Conservation (phyloP, 2,888 invertebrate species). For the Lasioglossum zephyrum region DNA sequence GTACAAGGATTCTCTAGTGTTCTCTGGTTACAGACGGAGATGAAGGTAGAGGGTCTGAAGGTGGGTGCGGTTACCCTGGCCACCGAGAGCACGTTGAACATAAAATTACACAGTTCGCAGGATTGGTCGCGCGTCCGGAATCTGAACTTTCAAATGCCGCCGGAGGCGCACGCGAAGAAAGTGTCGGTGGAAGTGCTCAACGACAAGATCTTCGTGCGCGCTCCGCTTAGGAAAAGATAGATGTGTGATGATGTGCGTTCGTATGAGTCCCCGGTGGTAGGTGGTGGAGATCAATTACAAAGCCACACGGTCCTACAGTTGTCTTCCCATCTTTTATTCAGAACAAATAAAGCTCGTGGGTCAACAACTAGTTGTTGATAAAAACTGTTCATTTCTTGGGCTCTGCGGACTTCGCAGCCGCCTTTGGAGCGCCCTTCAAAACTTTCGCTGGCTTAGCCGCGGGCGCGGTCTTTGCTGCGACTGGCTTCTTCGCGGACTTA, state of each 20-base stretch:
- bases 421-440: conserved; percentile 83
- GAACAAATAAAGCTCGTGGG: conserved; percentile 71
- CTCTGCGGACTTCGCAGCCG: conserved; percentile 66
- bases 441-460: conserved; percentile 60
- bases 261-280: conserved; percentile 10
- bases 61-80: conserved; percentile 70
- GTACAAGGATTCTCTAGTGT: neutral
- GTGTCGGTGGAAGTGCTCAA: conserved; percentile 70
- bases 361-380: conserved; percentile 63
- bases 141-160: conserved; percentile 71
- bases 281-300: conserved; percentile 43
- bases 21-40: conserved; percentile 67
- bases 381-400: conserved; percentile 59
- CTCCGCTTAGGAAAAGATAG: conserved; percentile 59
- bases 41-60: conserved; percentile 71
- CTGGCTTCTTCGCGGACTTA: conserved; percentile 69
- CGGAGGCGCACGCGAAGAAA: conserved; percentile 66
- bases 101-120: conserved; percentile 69
- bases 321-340: conserved; percentile 76
- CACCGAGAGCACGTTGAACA: conserved; percentile 67
- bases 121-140: conserved; percentile 53
- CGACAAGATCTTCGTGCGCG: conserved; percentile 67
- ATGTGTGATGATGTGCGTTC: neutral
- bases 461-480: neutral
- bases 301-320: conserved; percentile 41